Evolutionary conservation across 2,888 invertebrate species (phyloP), one percentile per base, ranked within the genome.

Genomic region (Brachylomia viminalis): DNA sequence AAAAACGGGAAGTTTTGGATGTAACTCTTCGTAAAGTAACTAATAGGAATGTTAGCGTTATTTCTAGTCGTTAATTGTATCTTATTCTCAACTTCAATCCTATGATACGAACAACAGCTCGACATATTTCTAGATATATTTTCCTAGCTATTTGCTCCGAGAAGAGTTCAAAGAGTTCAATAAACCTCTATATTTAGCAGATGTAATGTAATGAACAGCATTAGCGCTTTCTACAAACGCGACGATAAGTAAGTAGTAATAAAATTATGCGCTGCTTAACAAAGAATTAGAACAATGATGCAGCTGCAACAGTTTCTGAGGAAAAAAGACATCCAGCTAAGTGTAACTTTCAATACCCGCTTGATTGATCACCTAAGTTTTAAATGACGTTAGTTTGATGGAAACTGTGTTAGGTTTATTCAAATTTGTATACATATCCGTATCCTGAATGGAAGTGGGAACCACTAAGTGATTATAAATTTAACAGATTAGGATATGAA

Each of bases 151-250:
- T 88, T 88, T 84, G 86, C 86, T 89, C 88, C 88, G 85, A 86
- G 89, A 89, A 88, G 87, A 90, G 89, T 90, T 90, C 89, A 90
- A 86, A 86, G 90, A 89, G 91, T 92, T 91, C 92, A 91, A 92
- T 89, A 90, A 91, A 91, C 92, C 88, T 87, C 88, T 92, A 92
- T 91, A 92, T 92, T 91, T 92, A 92, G 91, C 88, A 86, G 83
- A 87, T 80, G 87, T 88, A 88, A 88, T n/a, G n/a, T n/a, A 87
- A 86, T 87, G 86, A 87, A 89, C 87, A 85, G 87, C 84, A 86
- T 90, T 90, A 86, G 84, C 88, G 86, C 87, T 86, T 88, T 87
- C 87, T 85, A 83, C 79, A 80, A 77, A 77, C 70, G 72, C 76
- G 77, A 82, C 86, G 85, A 85, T 81, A 87, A 83, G 77, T 79